Base-by-base conservation (phyloP, 2,888 invertebrate species). In the Bellardia pandia region DNA sequence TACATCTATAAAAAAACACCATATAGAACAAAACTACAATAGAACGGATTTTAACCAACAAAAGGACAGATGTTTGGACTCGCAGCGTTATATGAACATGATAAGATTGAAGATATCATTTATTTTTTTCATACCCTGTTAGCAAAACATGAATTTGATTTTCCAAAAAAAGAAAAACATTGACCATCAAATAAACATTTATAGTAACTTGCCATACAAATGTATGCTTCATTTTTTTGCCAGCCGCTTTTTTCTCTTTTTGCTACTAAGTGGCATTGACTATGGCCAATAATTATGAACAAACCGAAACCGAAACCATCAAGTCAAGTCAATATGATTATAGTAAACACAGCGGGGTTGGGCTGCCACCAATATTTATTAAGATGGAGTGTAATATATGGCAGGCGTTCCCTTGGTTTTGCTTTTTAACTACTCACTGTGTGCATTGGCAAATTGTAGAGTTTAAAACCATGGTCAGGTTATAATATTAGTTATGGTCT, bases 401-500 rank as follows among this genome's bases (percentile, higher is more conserved):
- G 42, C 71, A 71, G 64, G 71, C 83, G 77, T 77, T 71, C n/a
- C 51, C 51, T 66, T 30, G 58, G 30, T 80, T 53, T 37, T 0
- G 2, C 9, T 56, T 14, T 80, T 56, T 5, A 5, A 71, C 51
- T 71, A 56, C 56, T 33, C 9, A 30, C 6, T 9, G 23, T 40
- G 9, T 11, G 14, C 75, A 48, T n/a, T 71, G 16, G 11, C 8
- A 64, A 78, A 53, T 75, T 62, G 53, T 33, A 45, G 37, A 71
- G 79, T 33, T 69, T 74, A 37, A 76, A 80, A 40, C 56, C 69
- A 85, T 76, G 79, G 69, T 69, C 85, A 75, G 56, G 85, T 75
- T 76, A 62, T 76, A 78, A 58, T 72, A 72, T 86, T 76, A 84
- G 83, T 84, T 83, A 80, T 83, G 86, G 83, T 86, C 66, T 76